Conservation (phyloP, 2,888 invertebrate genomes). For the Clanis bilineata region DNA sequence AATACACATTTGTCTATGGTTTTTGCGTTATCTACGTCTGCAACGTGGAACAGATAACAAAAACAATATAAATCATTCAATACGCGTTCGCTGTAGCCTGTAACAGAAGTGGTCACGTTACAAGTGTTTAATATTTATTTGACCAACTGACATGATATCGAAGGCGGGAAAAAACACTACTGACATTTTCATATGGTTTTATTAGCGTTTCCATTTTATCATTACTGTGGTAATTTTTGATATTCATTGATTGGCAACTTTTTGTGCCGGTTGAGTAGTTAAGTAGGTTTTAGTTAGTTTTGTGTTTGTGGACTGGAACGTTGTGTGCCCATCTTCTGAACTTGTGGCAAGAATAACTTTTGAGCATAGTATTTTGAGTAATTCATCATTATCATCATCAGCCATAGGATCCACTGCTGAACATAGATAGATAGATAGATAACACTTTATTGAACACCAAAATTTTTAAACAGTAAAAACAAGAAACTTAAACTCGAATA, state of each 20-base stretch:
- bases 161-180: neutral
- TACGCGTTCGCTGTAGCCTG: neutral
- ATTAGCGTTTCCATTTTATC: neutral
- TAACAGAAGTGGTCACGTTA: neutral
- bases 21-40: constrained; percentile 10
- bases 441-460: too few relatives aligned
- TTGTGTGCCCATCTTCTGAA: neutral
- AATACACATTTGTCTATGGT: constrained; percentile 1
- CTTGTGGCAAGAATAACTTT: too few relatives aligned
- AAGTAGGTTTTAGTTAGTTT: too few relatives aligned
- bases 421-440: too few relatives aligned
- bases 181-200: constrained; percentile 7
- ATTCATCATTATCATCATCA: too few relatives aligned
- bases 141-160: constrained; percentile 12
- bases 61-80: constrained; percentile 12
- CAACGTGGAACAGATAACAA: constrained; percentile 2
- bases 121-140: constrained; percentile 12
- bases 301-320: neutral
- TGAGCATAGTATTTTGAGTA: too few relatives aligned
- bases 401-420: too few relatives aligned
- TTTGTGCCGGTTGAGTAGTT: neutral
- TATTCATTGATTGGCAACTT: constrained; percentile 10
- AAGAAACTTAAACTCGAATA: too few relatives aligned
- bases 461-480: too few relatives aligned
- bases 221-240: constrained; percentile 9